Evolutionary conservation across 2,797 vertebrate genomes (phyloP), one percentile per base, ranked within the genome.

Genomic region (Myripristis jacobus): DNA sequence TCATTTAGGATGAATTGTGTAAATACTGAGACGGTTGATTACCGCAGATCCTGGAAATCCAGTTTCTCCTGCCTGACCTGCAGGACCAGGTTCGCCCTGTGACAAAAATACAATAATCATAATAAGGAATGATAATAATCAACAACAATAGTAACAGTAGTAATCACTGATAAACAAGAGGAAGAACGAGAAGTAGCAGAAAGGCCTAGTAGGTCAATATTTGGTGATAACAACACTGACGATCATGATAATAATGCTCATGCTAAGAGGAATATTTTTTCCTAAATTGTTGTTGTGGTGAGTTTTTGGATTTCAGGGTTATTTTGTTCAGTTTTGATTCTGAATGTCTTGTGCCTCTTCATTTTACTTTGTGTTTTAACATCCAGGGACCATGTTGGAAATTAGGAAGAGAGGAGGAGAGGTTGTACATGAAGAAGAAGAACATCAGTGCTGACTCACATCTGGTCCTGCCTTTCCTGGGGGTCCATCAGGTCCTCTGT

Each of bases 401-500:
- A n/a, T n/a, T n/a, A 34, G 31, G 10, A 10, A 34, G 31, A 4
- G 31, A 29, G 31, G 29, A 22, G 9, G 22, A 53, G 74, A 72
- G 27, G n/a, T 52, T n/a, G n/a, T n/a, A n/a, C n/a, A n/a, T n/a
- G n/a, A n/a, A n/a, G n/a, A n/a, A n/a, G n/a, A n/a, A n/a, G n/a
- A n/a, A n/a, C n/a, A n/a, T n/a, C n/a, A 31, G 1, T 19, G 16
- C 51, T 1, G 29, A 92, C 96, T 94, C 91, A 99, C 98, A 89
- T 99, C 98, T 91, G 88, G 80, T 63, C 98, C 98, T 59, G 96
- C 53, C 92, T 97, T 99, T 80, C 98, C 98, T n/a, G 91, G 58
- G 60, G 94, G 92, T 34, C 98, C 98, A n/a, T 98, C 96, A 43
- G 96, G 96, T 50, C 98, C 98, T 73, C 98, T 94, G 56, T 94